A percentile compares a stretch with the other conserved stretches of the same genome.
phyloP scores from a whole-genome alignment of 2,113 vertebrate genomes.

The Phrynosoma blainvillii region DNA sequence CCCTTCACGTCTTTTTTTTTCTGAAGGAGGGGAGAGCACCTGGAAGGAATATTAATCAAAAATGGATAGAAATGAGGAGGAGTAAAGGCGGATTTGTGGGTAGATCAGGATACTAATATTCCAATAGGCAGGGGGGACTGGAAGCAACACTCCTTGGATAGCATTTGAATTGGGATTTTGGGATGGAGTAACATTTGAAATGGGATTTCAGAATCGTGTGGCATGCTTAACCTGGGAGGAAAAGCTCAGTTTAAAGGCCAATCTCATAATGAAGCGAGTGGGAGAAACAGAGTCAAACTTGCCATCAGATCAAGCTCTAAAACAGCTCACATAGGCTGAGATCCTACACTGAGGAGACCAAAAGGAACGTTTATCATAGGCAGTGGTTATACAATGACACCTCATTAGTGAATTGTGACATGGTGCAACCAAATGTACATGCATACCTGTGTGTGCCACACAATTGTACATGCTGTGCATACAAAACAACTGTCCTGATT shows the following conservation, averaged over 20 bases:
- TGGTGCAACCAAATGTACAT: too few relatives aligned
- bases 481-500: too few relatives aligned
- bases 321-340: too few relatives aligned
- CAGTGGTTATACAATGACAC: too few relatives aligned
- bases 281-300: neutral
- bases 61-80: neutral
- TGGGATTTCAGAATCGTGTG: neutral
- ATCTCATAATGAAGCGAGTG: too few relatives aligned
- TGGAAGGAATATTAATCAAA: constrained; percentile 34
- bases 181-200: neutral
- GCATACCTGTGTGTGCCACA: too few relatives aligned
- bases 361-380: too few relatives aligned
- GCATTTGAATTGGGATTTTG: neutral
- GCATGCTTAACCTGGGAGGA: neutral
- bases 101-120: neutral
- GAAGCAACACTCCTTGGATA: neutral
- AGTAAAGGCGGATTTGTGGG: neutral
- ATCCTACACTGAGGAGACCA: too few relatives aligned
- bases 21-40: neutral
- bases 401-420: too few relatives aligned
- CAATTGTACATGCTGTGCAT: too few relatives aligned
- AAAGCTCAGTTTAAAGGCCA: neutral
- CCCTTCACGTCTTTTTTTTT: constrained; percentile 29
- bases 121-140: neutral
- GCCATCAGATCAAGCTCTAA: neutral